A percentile compares a stretch with the other conserved stretches of the same genome.
phyloP scores from a whole-genome alignment of 2,113 vertebrate species.

The Onychorhynchus coronatus region DNA sequence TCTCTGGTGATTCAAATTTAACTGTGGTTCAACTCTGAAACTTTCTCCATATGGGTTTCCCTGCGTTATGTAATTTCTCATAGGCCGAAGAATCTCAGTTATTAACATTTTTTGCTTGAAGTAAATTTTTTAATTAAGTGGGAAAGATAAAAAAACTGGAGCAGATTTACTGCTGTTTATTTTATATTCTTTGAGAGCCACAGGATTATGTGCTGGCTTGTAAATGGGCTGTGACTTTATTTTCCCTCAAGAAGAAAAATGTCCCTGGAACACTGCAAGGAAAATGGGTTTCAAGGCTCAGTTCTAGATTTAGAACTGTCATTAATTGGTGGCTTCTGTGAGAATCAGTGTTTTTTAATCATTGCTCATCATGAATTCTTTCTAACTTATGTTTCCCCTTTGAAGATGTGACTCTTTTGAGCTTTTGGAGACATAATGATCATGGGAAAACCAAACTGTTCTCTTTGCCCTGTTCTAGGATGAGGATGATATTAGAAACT shows the following conservation, averaged over 20 bases:
- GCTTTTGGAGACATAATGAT: neutral
- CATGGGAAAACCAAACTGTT: neutral
- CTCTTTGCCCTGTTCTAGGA: neutral
- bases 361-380: neutral
- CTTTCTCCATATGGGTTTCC: neutral
- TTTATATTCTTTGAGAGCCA: neutral
- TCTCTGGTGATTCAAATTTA: slow-evolving; percentile 5
- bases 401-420: neutral
- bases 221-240: neutral
- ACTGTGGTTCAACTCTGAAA: neutral
- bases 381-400: neutral
- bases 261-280: neutral
- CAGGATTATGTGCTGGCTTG: neutral
- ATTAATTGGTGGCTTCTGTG: neutral
- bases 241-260: neutral
- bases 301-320: neutral
- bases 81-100: neutral
- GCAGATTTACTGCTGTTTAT: neutral
- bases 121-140: neutral
- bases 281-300: neutral
- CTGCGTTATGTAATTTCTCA: neutral
- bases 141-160: neutral
- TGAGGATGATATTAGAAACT: neutral
- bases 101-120: neutral
- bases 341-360: neutral